Evolutionary conservation across 1,140 invertebrate species (phyloP), one percentile per base, ranked within the genome.

Genomic region (Rhizoglyphus robini): DNA sequence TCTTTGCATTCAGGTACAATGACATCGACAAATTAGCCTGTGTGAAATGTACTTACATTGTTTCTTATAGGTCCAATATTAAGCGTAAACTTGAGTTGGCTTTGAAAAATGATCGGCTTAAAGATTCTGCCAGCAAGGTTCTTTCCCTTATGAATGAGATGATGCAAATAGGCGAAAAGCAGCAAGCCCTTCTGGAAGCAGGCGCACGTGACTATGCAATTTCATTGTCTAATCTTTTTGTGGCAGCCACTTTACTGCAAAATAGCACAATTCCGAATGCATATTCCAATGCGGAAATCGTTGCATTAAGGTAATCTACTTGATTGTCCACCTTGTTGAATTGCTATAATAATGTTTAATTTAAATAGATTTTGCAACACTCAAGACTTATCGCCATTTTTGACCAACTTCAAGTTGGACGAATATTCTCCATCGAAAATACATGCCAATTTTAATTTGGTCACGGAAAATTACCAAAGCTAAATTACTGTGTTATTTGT

Each of bases 141-240:
- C 29, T 18, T 13, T 18, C 41, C 41, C 5, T 34, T 1, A 30
- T 32, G 1, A 48, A 70, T 4, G 65, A 71, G n/a, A 69, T 75
- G 11, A 30, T 75, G 4, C 46, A 68, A 3, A 75, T 75, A 69
- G 66, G 73, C 0, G n/a, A 67, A 48, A 66, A 69, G 4, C 70
- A 74, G 59, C 41, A 49, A 18, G 67, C 73, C 38, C 49, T 70
- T 4, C 47, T 76, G 20, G 72, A 77, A 59, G 57, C 73, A n/a
- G 75, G 74, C 31, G 77, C 79, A 3, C 71, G 80, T 65, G 76
- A 80, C 60, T 73, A 80, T 58, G 73, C 79, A 8, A 80, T 75
- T 67, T 75, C 75, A 63, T 62, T 81, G 36, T 74, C 75, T 25
- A 72, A 75, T 65, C 74, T 76, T 49, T 77, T 78, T 62, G 78